Percentiles rank a stretch among this genome's conserved stretches.
Evolutionary conservation across 1,140 invertebrate genomes (phyloP).

Genomic region (Drosophila ogumai): DNA sequence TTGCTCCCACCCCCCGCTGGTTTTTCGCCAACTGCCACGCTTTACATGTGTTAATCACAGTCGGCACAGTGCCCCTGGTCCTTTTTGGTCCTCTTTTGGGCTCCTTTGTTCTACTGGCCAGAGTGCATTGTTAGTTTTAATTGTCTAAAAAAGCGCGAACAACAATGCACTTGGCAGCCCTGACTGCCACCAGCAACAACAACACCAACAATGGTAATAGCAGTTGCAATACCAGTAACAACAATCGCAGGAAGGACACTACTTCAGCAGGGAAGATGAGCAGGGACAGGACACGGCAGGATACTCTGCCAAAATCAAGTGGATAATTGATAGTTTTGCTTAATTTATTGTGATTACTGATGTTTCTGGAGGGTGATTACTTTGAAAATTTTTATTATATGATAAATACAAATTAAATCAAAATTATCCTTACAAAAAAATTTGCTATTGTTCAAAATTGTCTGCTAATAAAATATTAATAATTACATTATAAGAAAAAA

Average conservation of each 20-base stretch:
- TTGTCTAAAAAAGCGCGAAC: constrained; percentile 74
- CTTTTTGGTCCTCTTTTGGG: constrained; percentile 23
- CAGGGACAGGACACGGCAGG: not conserved
- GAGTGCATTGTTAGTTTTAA: constrained; percentile 77
- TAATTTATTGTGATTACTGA: not conserved
- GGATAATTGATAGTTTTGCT: not conserved
- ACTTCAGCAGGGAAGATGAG: constrained; percentile 1
- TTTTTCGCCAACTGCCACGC: constrained; percentile 60
- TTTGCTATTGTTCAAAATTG: too few relatives aligned
- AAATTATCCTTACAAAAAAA: too few relatives aligned
- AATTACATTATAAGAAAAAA: too few relatives aligned
- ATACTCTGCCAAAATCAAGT: constrained; percentile 25
- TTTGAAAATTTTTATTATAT: too few relatives aligned
- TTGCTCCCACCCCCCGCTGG: constrained; percentile 30
- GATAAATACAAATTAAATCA: too few relatives aligned
- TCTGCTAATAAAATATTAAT: too few relatives aligned
- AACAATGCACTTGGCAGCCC: constrained; percentile 59
- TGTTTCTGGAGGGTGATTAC: not conserved
- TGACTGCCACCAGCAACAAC: constrained; percentile 13
- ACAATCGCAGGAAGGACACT: constrained; percentile 21
- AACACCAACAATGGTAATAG: constrained; percentile 23
- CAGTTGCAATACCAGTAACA: constrained; percentile 41
- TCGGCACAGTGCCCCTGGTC: constrained; percentile 57
- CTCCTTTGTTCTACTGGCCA: constrained; percentile 50
- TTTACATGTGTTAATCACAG: constrained; percentile 84